Evolutionary conservation across 2,888 invertebrate genomes (phyloP).

Genomic region (Leptinotarsa rubiginosa): DNA sequence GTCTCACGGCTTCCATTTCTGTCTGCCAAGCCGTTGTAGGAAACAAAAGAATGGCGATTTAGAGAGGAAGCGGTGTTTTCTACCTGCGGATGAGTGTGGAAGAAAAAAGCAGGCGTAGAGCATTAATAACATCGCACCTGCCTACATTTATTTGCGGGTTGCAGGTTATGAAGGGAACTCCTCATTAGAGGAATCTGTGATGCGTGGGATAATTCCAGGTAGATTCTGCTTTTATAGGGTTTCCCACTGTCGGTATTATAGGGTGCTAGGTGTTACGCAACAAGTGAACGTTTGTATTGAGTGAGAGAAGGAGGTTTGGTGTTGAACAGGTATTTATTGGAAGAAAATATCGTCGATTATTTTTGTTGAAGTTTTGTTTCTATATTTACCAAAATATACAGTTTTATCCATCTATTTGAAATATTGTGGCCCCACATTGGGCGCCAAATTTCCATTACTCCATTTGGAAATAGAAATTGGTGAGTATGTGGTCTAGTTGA

Average conservation of each 20-base stretch:
- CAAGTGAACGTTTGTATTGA: too few relatives aligned
- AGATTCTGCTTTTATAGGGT: neutral
- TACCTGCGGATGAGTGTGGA: conserved; percentile 6
- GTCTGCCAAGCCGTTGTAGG: neutral
- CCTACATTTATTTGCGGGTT: conserved; percentile 3
- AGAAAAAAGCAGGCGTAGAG: neutral
- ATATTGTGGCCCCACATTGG: too few relatives aligned
- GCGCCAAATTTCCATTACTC: too few relatives aligned
- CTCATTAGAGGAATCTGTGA: neutral
- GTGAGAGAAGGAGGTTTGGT: too few relatives aligned
- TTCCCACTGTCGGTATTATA: too few relatives aligned
- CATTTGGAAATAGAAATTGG: too few relatives aligned
- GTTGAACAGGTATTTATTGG: too few relatives aligned
- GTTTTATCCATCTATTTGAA: too few relatives aligned
- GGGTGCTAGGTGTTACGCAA: neutral
- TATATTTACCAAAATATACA: too few relatives aligned
- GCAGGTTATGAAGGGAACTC: conserved; percentile 3
- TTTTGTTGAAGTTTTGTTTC: too few relatives aligned
- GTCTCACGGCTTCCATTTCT: neutral
- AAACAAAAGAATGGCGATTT: conserved; percentile 4
- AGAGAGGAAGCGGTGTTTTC: neutral
- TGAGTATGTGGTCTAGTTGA: too few relatives aligned
- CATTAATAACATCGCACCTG: conserved; percentile 5
- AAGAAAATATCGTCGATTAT: too few relatives aligned
- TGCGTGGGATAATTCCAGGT: neutral